phyloP scores from a whole-genome alignment of 1,140 invertebrate genomes.

The Parapsyche elsis region DNA sequence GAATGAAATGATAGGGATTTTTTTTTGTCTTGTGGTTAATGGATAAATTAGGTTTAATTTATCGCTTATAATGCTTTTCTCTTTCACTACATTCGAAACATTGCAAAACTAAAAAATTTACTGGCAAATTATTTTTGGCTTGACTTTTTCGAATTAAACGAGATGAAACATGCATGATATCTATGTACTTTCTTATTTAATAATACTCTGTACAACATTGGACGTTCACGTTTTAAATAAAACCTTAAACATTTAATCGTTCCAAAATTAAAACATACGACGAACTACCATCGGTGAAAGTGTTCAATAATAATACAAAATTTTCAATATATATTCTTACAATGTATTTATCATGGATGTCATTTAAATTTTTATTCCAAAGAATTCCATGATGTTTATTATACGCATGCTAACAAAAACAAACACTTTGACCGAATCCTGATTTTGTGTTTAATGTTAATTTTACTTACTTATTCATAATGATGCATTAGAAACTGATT shows the following conservation, averaged over 20 bases:
- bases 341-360: no score
- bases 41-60: constrained; percentile 9
- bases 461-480: not conserved
- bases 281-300: no score
- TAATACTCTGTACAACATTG: no score
- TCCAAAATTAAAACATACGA: no score
- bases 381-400: no score
- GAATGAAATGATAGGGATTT: not conserved
- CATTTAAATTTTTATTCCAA: no score
- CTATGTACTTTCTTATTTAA: not conserved
- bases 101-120: not conserved
- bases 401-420: no score
- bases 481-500: constrained; percentile 13
- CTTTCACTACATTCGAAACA: not conserved
- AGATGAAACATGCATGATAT: not conserved
- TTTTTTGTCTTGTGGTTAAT: constrained; percentile 17
- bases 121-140: not conserved
- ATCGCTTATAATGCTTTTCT: constrained; percentile 15
- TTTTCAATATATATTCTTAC: no score
- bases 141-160: no score
- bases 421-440: not conserved
- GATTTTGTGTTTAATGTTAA: constrained; percentile 20
- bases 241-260: no score
- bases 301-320: no score
- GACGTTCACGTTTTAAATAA: no score